Evolutionary conservation across 1,140 invertebrate species (phyloP).

Genomic region (Diuraphis noxia): DNA sequence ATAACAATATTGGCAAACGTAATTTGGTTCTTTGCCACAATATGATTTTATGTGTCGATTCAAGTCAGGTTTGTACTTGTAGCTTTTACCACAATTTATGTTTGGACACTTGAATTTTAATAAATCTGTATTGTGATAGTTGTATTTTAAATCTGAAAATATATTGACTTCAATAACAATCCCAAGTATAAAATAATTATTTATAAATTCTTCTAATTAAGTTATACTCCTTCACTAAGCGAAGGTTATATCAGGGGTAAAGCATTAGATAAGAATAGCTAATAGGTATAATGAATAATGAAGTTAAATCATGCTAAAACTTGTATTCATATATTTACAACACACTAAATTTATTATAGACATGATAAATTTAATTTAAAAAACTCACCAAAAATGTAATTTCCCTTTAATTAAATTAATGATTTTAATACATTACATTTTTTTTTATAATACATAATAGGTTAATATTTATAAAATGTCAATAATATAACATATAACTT

Average conservation of each 20-base stretch:
- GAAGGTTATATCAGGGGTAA: background rate
- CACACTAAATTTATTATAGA: background rate
- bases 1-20: constrained; percentile 59
- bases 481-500: background rate
- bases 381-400: background rate
- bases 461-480: background rate
- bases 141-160: background rate
- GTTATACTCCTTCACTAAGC: background rate
- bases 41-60: constrained; percentile 64
- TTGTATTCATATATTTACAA: background rate
- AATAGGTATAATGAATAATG: background rate
- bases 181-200: background rate
- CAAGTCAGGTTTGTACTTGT: constrained; percentile 59
- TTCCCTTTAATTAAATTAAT: background rate
- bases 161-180: background rate
- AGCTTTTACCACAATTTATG: constrained; percentile 58
- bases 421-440: background rate
- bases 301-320: background rate
- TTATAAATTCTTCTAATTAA: background rate
- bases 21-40: constrained; percentile 64
- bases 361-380: background rate
- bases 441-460: background rate
- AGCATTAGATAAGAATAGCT: background rate
- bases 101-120: constrained; percentile 51
- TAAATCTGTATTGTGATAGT: background rate